Evolutionary conservation across 2,797 vertebrate genomes (phyloP).

Genomic region (Hybognathus amarus): DNA sequence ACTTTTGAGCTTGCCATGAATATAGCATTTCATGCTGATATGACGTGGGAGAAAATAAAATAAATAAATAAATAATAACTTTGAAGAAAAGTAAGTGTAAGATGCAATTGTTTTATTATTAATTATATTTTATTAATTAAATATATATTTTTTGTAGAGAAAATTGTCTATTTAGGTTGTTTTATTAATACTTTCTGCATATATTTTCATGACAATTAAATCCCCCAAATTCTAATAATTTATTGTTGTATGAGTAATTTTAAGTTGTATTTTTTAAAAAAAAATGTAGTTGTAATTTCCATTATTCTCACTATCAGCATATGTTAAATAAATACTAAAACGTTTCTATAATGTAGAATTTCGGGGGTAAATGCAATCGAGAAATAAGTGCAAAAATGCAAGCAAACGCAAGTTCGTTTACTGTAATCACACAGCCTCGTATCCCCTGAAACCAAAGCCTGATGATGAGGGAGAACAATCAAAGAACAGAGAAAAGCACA

Average conservation of each 20-base stretch:
- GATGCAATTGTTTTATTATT: neutral
- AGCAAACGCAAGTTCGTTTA: neutral
- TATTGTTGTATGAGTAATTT: neutral
- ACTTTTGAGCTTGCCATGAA: neutral
- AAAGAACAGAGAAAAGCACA: conserved; percentile 24
- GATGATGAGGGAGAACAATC: conserved; percentile 4
- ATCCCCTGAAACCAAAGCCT: conserved; percentile 1
- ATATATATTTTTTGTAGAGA: neutral
- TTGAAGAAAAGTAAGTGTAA: neutral
- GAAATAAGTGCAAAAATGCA: neutral
- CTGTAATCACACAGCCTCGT: neutral
- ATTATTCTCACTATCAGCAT: neutral
- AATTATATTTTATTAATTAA: neutral
- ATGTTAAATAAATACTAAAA: neutral
- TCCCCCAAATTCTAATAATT: neutral
- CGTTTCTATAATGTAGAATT: neutral
- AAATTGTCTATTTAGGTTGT: neutral
- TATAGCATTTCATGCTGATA: neutral
- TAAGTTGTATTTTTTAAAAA: too few species aligned
- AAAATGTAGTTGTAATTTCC: too few species aligned
- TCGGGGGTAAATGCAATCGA: neutral
- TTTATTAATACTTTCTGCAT: neutral
- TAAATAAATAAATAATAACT: neutral
- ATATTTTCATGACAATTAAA: neutral
- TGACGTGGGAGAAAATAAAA: neutral